phyloP scores from a whole-genome alignment of 2,797 vertebrate genomes.

The Neomorphus geoffroyi region DNA sequence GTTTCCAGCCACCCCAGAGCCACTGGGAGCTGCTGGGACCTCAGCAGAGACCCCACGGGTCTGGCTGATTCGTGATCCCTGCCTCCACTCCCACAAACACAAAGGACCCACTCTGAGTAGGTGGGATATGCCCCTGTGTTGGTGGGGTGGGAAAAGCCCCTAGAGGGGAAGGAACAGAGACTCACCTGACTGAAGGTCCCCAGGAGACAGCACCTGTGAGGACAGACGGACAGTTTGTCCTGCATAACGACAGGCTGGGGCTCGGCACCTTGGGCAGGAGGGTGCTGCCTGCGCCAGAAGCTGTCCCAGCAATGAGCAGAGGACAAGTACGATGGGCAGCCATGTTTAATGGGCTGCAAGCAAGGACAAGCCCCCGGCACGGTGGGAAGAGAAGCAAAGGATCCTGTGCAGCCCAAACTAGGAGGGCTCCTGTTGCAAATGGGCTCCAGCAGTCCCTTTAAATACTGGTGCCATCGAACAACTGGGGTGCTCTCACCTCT shows the following conservation, averaged over 20 bases:
- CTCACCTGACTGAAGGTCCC: slow-evolving; percentile 81
- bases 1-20: background rate
- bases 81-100: fast-evolving
- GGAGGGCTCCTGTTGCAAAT: background rate
- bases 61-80: background rate
- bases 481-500: slow-evolving; percentile 10
- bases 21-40: background rate
- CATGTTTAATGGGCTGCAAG: fast-evolving
- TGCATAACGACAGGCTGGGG: fast-evolving
- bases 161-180: background rate
- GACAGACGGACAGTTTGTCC: background rate
- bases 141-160: background rate
- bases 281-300: background rate
- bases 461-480: background rate
- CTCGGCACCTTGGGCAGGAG: background rate
- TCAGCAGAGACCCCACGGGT: background rate
- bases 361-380: background rate
- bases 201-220: slow-evolving; percentile 47
- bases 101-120: background rate
- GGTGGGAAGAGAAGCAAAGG: background rate
- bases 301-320: background rate
- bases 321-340: background rate
- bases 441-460: fast-evolving
- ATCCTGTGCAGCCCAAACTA: background rate
- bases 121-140: background rate